A percentile compares a stretch with the other conserved stretches of the same genome.
These are phyloP conservation scores for Sinocyclocheilus rhinocerous DNA, from an alignment of 2,113 vertebrate genomes.

Conservation along the genomic window DNA sequence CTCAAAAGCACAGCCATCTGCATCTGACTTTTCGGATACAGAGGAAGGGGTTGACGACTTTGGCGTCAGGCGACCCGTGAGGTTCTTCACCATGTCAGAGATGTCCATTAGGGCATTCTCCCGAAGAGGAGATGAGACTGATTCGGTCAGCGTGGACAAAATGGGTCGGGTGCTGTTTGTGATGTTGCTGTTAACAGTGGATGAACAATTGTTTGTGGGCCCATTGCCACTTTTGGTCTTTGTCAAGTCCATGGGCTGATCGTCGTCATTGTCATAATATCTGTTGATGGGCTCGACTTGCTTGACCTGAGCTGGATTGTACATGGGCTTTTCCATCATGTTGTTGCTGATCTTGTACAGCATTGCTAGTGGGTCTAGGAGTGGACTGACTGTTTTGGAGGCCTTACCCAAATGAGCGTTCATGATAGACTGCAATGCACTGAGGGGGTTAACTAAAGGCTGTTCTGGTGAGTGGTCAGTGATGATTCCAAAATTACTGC, in stretches of 20 bases:
- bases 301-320: conserved; percentile 82
- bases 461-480: conserved; percentile 94
- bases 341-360: conserved; percentile 97
- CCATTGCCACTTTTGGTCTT: conserved; percentile 88
- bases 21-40: conserved; percentile 95
- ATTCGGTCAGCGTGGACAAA: conserved; percentile 76
- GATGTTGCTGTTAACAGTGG: conserved; percentile 48
- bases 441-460: conserved; percentile 92
- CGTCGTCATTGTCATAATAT: conserved; percentile 87
- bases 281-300: conserved; percentile 82
- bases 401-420: conserved; percentile 97
- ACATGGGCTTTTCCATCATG: conserved; percentile 93
- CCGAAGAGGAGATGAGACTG: conserved; percentile 84
- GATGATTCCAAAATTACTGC: conserved; percentile 90
- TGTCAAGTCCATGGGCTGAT: conserved; percentile 97
- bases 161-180: conserved; percentile 71
- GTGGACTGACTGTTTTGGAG: conserved; percentile 87
- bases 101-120: conserved; percentile 99
- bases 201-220: conserved; percentile 58
- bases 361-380: conserved; percentile 91
- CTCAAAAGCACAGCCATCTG: conserved; percentile 91
- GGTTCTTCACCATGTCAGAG: conserved; percentile 99
- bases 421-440: conserved; percentile 98
- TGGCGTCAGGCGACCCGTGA: conserved; percentile 94
- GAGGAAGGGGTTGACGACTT: conserved; percentile 96